Evolutionary conservation across 2,113 vertebrate genomes (phyloP).

Genomic region (Falcunculus frontatus): DNA sequence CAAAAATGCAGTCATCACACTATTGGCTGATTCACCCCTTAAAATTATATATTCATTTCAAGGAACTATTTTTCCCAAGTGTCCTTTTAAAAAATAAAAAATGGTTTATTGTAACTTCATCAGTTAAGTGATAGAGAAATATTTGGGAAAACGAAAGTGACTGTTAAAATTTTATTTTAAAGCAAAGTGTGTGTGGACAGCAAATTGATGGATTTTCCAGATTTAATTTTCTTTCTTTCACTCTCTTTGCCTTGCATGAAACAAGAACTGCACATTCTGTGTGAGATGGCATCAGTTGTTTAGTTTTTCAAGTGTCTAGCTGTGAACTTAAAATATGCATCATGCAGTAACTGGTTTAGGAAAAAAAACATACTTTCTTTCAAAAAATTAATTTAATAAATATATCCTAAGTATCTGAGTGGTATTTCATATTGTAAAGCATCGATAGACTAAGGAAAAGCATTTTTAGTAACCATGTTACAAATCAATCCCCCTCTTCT

Average conservation of each 20-base stretch:
- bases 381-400: not conserved
- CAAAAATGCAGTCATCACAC: not conserved
- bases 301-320: not conserved
- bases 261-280: not conserved
- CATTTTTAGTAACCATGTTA: not conserved
- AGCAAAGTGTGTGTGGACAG: not conserved
- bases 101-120: not conserved
- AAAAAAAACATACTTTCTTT: not conserved
- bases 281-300: not conserved
- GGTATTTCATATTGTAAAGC: not conserved
- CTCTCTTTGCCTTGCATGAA: not conserved
- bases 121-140: not conserved
- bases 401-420: not conserved
- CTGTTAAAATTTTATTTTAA: not conserved
- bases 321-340: not conserved
- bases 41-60: not conserved
- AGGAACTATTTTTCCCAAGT: not conserved
- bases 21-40: not conserved
- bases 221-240: not conserved
- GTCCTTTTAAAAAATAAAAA: not conserved
- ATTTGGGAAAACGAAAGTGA: not conserved
- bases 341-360: not conserved
- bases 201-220: not conserved
- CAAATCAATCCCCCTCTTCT: not conserved
- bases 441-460: not conserved